phyloP scores from a whole-genome alignment of 2,113 vertebrate genomes.

The Sclerurus mexicanus region DNA sequence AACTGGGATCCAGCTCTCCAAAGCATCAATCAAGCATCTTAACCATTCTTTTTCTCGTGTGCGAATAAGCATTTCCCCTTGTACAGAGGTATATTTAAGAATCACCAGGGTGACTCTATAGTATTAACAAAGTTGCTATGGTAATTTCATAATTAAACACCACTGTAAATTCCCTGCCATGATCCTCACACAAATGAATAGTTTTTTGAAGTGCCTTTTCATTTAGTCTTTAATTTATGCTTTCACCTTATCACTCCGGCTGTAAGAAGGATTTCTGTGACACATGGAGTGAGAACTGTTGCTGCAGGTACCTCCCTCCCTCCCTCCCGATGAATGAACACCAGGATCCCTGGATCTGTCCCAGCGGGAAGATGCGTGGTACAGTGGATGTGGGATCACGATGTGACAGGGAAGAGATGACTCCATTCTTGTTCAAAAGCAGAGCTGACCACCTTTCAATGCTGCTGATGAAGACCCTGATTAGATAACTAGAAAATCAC shows the following conservation, averaged over 20 bases:
- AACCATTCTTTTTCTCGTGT: background rate
- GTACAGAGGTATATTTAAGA: constrained; percentile 4
- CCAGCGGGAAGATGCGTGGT: background rate
- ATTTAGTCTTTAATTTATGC: background rate
- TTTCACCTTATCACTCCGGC: background rate
- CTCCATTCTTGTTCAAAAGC: background rate
- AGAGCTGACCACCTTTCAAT: background rate
- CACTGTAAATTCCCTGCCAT: constrained; percentile 17
- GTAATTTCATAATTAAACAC: constrained; percentile 52
- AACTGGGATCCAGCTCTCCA: background rate
- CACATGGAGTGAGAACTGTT: background rate
- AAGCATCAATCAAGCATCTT: background rate
- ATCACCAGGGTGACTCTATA: constrained; percentile 44
- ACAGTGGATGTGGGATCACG: background rate
- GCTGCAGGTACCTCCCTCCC: background rate
- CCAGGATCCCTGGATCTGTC: background rate
- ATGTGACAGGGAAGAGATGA: background rate
- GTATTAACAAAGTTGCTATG: constrained; percentile 59
- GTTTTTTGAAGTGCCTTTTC: background rate
- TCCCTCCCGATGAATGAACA: background rate
- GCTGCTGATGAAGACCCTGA: background rate
- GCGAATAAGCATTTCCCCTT: background rate
- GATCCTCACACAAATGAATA: background rate
- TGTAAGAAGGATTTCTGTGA: background rate
- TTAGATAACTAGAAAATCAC: background rate